These are phyloP conservation scores for Oxyscelio sp. DNA, from an alignment of 2,888 invertebrate genomes.

Conservation along the genomic window DNA sequence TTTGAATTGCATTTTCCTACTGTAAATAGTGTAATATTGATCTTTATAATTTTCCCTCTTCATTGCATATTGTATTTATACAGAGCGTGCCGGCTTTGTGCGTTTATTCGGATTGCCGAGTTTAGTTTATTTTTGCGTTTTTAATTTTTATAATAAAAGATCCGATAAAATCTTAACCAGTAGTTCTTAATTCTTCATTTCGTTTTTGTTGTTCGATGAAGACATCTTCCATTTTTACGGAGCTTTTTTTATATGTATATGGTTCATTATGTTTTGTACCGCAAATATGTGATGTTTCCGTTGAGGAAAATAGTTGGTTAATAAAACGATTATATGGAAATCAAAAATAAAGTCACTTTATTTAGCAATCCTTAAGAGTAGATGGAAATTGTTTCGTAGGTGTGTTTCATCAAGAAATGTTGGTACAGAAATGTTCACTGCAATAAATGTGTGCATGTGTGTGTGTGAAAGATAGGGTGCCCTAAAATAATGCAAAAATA, in stretches of 20 bases:
- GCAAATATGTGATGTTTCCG: conserved; percentile 64
- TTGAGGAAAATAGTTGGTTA: conserved; percentile 59
- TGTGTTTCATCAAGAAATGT: too few relatives aligned
- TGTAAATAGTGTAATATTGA: conserved; percentile 87
- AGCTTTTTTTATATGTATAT: conserved; percentile 47
- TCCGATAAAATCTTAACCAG: conserved; percentile 37
- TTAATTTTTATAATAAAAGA: conserved; percentile 66
- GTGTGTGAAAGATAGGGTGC: too few relatives aligned
- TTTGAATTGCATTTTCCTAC: conserved; percentile 81
- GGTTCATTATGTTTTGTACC: conserved; percentile 63
- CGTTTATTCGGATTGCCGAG: conserved; percentile 45
- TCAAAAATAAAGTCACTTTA: conserved; percentile 8
- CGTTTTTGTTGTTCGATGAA: conserved; percentile 33
- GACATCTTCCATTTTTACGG: conserved; percentile 48
- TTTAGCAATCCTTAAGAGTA: neutral
- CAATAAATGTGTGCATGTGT: too few relatives aligned
- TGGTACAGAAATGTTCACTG: too few relatives aligned
- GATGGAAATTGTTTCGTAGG: too few relatives aligned
- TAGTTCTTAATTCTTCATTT: conserved; percentile 41
- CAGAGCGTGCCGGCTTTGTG: neutral
- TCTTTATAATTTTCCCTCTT: conserved; percentile 40
- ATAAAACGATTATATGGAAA: conserved; percentile 49
- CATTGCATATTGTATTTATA: conserved; percentile 51
- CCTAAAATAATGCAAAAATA: too few relatives aligned
- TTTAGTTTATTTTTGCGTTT: conserved; percentile 61